phyloP scores from a whole-genome alignment of 2,888 invertebrate genomes.

The Nemotelus nigrinus region DNA sequence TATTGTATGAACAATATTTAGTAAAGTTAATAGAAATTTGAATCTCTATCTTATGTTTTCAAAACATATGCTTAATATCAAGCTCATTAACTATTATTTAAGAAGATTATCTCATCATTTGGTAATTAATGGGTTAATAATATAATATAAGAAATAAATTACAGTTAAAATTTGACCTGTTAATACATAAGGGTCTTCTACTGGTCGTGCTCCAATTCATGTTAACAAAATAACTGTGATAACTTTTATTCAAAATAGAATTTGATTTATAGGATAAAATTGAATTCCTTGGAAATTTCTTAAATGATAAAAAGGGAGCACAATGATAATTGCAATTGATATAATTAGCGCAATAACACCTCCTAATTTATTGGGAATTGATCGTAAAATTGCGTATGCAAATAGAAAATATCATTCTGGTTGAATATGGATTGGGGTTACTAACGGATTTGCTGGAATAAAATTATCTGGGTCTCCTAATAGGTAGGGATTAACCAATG shows the following conservation, averaged over 20 bases:
- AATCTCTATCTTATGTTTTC: conserved; percentile 74
- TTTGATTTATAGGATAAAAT: conserved; percentile 72
- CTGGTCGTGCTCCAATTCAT: conserved; percentile 76
- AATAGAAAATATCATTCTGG: conserved; percentile 85
- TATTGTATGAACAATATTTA: conserved; percentile 59
- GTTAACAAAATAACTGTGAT: conserved; percentile 71
- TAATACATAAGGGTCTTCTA: conserved; percentile 73
- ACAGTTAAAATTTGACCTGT: conserved; percentile 77
- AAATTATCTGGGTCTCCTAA: conserved; percentile 79
- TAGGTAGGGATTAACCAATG: conserved; percentile 70
- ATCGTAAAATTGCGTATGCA: conserved; percentile 75
- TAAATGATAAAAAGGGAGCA: conserved; percentile 69
- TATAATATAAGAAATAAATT: conserved; percentile 70
- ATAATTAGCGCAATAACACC: conserved; percentile 69
- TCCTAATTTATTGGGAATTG: conserved; percentile 76
- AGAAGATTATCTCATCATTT: conserved; percentile 68
- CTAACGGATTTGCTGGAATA: conserved; percentile 63
- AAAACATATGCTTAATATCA: conserved; percentile 74
- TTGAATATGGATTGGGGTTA: conserved; percentile 78
- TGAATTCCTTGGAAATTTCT: conserved; percentile 70
- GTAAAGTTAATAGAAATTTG: conserved; percentile 68
- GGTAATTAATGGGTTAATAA: conserved; percentile 67
- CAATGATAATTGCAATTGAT: conserved; percentile 75
- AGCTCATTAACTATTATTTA: conserved; percentile 73
- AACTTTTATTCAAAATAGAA: conserved; percentile 70